Base-by-base conservation (phyloP, 2,797 vertebrate species). In the Hippocampus kuda region DNA sequence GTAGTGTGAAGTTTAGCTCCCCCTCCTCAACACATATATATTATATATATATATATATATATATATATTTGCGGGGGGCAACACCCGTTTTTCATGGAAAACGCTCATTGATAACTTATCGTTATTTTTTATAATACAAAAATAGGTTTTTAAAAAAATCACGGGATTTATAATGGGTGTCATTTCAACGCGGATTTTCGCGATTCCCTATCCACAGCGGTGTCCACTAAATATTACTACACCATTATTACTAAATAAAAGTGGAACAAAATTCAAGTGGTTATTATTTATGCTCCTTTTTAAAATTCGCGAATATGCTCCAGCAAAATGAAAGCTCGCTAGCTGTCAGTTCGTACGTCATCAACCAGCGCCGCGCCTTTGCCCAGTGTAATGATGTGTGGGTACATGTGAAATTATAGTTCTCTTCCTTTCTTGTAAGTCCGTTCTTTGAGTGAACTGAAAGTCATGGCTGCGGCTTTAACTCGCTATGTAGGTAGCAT, bases 251-350 rank as follows among this genome's bases (percentile, higher is more conserved):
- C 18, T 16, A 3, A 1, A 42, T 26, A 57, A 12, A 51, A 7
- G 4, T 20, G 7, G 12, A 18, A 38, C 1, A 22, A 49, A 34
- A 66, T 30, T 20, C 5, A 49, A 66, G 26, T 2, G 4, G 13
- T 8, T 11, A 24, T 64, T 54, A 68, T 24, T 20, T 27, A 11
- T 26, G 10, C 8, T 30, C 0, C 1, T 34, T 0, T 1, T 0
- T 1, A 49, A 70, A 76, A 71, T 61, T 46, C n/a, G 13, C 78
- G 85, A 89, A 89, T 83, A 64, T 86, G 76, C 74, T 42, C 0
- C 2, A 0, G 5, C 4, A 48, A 18, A 53, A 67, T 46, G 26
- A 60, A 68, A 18, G 7, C 3, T 1, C 3, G 44, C 15, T 59
- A 1, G 4, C 18, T 51, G 18, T 51, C 18, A 51, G 12, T 42